Percentiles rank a stretch among this genome's conserved stretches.
Conservation (phyloP, 2,888 invertebrate species). For the Campoletis raptor region DNA sequence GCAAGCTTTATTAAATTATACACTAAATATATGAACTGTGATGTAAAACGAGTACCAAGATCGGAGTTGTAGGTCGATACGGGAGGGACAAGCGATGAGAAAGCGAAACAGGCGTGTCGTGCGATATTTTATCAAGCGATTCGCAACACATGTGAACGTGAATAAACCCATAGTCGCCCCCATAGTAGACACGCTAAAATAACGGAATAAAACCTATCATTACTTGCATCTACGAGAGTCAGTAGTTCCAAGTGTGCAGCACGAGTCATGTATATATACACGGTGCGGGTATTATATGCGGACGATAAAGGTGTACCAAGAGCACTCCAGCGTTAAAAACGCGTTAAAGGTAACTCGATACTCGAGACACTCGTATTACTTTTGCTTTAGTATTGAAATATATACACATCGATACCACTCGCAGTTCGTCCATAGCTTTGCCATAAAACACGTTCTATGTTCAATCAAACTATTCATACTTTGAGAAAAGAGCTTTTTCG, state of each 20-base stretch:
- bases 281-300: constrained; percentile 1
- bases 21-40: neutral
- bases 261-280: neutral
- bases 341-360: constrained; percentile 65
- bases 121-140: constrained; percentile 70
- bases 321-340: constrained; percentile 55
- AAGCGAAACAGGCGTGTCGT: constrained; percentile 42
- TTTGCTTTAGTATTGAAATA: constrained; percentile 13
- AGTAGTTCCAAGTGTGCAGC: neutral
- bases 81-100: constrained; percentile 19
- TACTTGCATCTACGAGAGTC: neutral
- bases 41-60: neutral
- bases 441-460: constrained; percentile 29
- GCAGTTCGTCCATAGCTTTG: neutral
- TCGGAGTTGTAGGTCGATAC: neutral
- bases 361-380: constrained; percentile 58
- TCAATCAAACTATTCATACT: neutral
- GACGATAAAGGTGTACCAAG: constrained; percentile 6
- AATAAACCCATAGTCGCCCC: constrained; percentile 28
- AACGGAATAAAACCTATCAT: constrained; percentile 34
- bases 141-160: constrained; percentile 47
- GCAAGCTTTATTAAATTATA: neutral
- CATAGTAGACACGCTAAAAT: constrained; percentile 13
- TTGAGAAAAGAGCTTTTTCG: neutral
- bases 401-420: constrained; percentile 39